Percentiles rank a stretch among this genome's conserved stretches.
Evolutionary conservation across 1,140 invertebrate genomes (phyloP).

Genomic region (Diachasmimorpha longicaudata): DNA sequence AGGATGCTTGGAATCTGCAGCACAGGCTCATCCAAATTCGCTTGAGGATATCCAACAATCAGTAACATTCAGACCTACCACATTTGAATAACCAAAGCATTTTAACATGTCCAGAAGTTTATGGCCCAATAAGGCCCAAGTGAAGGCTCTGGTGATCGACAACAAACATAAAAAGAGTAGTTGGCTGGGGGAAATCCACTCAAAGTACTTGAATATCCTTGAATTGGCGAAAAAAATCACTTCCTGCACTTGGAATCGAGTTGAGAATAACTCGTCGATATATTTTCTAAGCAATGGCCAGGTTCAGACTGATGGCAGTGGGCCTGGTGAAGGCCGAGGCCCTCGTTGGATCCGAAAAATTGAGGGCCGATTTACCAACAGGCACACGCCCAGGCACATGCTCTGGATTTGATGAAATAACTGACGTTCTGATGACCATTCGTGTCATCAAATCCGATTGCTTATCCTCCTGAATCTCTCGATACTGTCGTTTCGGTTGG

Average conservation of each 20-base stretch:
- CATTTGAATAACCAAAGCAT: no score
- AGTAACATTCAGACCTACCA: no score
- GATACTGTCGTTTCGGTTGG: slow-evolving; percentile 36
- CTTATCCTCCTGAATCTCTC: slow-evolving; percentile 29
- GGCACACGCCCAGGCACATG: slow-evolving; percentile 36
- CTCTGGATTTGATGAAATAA: slow-evolving; percentile 68
- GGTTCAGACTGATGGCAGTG: slow-evolving; percentile 43
- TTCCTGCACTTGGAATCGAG: not conserved
- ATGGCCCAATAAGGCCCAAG: no score
- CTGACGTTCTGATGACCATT: slow-evolving; percentile 62
- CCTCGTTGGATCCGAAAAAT: slow-evolving; percentile 45
- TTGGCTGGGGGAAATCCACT: no score
- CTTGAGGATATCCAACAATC: no score
- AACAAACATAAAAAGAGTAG: no score
- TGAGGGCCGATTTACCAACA: slow-evolving; percentile 33
- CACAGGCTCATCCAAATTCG: not conserved
- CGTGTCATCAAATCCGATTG: slow-evolving; percentile 32
- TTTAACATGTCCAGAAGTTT: no score
- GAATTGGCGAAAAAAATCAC: not conserved
- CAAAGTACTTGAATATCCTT: not conserved
- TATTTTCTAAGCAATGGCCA: slow-evolving; percentile 43
- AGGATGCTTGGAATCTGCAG: not conserved
- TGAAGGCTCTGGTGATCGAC: no score
- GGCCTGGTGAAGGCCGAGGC: slow-evolving; percentile 48
- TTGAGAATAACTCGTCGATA: not conserved